phyloP scores from a whole-genome alignment of 2,797 vertebrate species.

The Pangasius macronema region DNA sequence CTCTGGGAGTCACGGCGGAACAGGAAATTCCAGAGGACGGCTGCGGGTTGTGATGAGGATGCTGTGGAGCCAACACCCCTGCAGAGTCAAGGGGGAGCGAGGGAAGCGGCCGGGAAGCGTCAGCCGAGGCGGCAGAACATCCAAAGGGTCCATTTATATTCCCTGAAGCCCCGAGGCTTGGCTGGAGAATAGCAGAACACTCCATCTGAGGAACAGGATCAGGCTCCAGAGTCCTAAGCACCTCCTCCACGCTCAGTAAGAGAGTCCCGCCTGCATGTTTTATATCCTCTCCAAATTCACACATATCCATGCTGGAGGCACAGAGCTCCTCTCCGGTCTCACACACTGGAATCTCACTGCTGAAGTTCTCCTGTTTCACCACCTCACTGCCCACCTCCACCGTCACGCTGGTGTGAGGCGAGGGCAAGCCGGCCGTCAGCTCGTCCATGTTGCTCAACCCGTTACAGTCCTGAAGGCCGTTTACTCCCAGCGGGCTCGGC shows the following conservation, averaged over 20 bases:
- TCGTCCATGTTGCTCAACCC: conserved; percentile 81
- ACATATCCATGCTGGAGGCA: conserved; percentile 83
- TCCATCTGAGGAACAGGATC: conserved; percentile 70
- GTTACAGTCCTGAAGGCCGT: conserved; percentile 91
- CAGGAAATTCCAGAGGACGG: conserved; percentile 81
- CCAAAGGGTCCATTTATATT: conserved; percentile 81
- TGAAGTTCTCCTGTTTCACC: conserved; percentile 83
- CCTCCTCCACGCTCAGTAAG: conserved; percentile 94
- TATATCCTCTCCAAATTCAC: conserved; percentile 86
- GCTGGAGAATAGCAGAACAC: conserved; percentile 72
- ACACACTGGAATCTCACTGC: conserved; percentile 82
- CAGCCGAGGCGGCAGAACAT: conserved; percentile 63
- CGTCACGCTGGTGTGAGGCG: conserved; percentile 69
- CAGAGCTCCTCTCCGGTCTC: conserved; percentile 83
- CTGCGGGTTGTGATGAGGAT: conserved; percentile 73
- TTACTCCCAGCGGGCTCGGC: conserved; percentile 76
- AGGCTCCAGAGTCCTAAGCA: conserved; percentile 92
- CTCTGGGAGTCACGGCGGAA: conserved; percentile 79
- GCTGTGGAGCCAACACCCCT: conserved; percentile 74
- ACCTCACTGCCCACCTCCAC: conserved; percentile 69
- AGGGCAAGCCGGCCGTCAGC: conserved; percentile 78
- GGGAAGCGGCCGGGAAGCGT: conserved; percentile 67
- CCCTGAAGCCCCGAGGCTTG: conserved; percentile 75
- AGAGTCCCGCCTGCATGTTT: conserved; percentile 87
- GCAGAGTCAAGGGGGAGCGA: conserved; percentile 59